phyloP scores from a whole-genome alignment of 2,113 vertebrate species.

The Camelus bactrianus region DNA sequence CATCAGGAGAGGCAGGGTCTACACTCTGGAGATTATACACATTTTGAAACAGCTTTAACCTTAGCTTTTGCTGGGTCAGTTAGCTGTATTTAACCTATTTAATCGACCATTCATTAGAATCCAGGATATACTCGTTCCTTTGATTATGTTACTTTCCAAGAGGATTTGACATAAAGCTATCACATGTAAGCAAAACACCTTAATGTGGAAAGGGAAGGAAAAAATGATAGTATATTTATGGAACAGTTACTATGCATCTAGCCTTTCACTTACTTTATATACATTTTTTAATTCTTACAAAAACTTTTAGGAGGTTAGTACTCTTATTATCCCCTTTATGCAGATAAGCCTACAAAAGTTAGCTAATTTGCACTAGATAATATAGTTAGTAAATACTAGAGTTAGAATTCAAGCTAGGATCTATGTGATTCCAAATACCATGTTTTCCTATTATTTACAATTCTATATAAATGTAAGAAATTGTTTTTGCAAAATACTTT shows the following conservation, averaged over 20 bases:
- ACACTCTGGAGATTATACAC: not conserved
- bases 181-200: not conserved
- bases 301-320: not conserved
- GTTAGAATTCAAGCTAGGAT: not conserved
- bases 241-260: not conserved
- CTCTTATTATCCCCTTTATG: not conserved
- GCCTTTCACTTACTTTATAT: not conserved
- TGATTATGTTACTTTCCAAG: not conserved
- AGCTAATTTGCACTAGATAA: not conserved
- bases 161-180: not conserved
- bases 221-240: not conserved
- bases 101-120: not conserved
- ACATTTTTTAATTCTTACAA: not conserved
- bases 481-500: not conserved
- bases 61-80: not conserved
- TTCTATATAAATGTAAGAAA: not conserved
- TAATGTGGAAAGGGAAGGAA: not conserved
- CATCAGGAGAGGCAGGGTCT: not conserved
- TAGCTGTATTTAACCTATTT: not conserved
- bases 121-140: not conserved
- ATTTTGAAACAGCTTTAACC: not conserved
- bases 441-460: not conserved
- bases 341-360: not conserved
- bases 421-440: not conserved
- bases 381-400: not conserved